A percentile compares a stretch with the other conserved stretches of the same genome.
phyloP scores from a whole-genome alignment of 1,140 invertebrate species.

The Macrocentrus cingulum region DNA sequence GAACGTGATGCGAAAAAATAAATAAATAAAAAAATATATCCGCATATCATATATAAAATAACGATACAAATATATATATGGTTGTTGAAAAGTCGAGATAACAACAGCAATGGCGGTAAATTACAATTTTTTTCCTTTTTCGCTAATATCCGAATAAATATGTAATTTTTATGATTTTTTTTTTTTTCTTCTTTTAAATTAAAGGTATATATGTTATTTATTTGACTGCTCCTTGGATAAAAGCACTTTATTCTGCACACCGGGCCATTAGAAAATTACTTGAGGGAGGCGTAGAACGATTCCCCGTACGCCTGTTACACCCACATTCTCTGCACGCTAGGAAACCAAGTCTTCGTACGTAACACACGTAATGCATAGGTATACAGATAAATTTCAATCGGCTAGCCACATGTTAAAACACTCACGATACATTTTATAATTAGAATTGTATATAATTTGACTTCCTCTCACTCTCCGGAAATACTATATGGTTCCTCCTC shows the following conservation, averaged over 20 bases:
- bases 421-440: constrained; percentile 35
- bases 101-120: background rate
- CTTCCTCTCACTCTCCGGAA: constrained; percentile 8
- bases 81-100: no score
- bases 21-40: no score
- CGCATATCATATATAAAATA: no score
- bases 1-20: no score
- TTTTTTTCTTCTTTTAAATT: constrained; percentile 24
- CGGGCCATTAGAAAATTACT: constrained; percentile 29
- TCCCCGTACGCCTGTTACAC: constrained; percentile 15
- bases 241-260: constrained; percentile 19
- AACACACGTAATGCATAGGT: constrained; percentile 8
- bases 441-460: constrained; percentile 20
- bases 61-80: no score
- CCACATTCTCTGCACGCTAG: constrained; percentile 9
- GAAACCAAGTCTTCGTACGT: background rate
- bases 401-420: constrained; percentile 25
- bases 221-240: constrained; percentile 5
- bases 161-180: constrained; percentile 24
- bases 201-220: constrained; percentile 4
- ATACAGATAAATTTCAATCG: constrained; percentile 4
- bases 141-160: background rate
- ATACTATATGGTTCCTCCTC: background rate
- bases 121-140: no score
- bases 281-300: constrained; percentile 21